Base-by-base conservation (phyloP, 2,113 vertebrate genomes). In the Diphyllodes magnificus region DNA sequence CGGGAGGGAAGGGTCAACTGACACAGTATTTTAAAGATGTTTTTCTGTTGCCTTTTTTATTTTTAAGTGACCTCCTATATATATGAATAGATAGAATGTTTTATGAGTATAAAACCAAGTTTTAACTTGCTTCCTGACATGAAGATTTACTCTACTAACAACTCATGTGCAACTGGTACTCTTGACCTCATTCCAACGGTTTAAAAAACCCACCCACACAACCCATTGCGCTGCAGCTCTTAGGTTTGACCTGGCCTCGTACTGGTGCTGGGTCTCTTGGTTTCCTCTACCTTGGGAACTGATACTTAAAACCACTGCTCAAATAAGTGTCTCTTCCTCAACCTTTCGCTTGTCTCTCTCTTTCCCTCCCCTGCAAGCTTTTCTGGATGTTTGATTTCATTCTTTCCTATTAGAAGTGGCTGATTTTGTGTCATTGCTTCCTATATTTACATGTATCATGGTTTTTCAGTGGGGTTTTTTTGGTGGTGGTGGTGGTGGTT, bases 61-160 rank as follows among this genome's bases (percentile, higher is more conserved):
- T 97, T 95, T 96, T 97, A 96, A 98, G 96, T 97, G 97, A 97
- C 97, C 97, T 98, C 97, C 95, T 92, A 95, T 97, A 97, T 97
- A 97, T 96, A 95, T 95, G 77, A 91, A 93, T 96, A 97, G 95
- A 83, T 96, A 97, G 79, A 96, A 95, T 97, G 93, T 97, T 95
- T 97, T 96, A 97, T 93, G 94, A 95, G 87, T 82, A 42, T 95
- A 92, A 96, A 97, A 92, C 82, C 89, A 93, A 97, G 93, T 97
- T 94, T 96, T 96, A 95, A 96, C 86, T 95, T 96, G 87, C 95
- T 97, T 95, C 85, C 94, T 95, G 94, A 96, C 90, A 71, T 97
- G 96, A 96, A 97, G 95, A 97, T 94, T 97, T 96, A 90, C 89
- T 92, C 90, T 96, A 93, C 95, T 95, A 86, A 94, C 95, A 96